Conservation (phyloP, 2,797 vertebrate species). For the Diplodus sargus region DNA sequence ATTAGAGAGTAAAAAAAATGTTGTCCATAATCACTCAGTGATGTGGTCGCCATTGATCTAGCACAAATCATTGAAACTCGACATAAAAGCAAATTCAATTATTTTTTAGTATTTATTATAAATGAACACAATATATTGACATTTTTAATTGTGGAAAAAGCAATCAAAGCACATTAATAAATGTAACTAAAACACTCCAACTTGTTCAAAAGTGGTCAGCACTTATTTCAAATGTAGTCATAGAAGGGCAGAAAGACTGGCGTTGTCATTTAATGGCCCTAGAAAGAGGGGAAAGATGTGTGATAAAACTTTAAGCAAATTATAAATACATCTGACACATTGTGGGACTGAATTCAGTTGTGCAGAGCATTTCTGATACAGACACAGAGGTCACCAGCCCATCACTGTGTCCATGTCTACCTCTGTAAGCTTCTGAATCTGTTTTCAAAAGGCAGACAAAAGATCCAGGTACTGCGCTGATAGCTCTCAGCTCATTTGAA, state of each 20-base stretch:
- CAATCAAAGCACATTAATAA: too few relatives aligned
- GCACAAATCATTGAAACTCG: too few relatives aligned
- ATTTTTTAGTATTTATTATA: too few relatives aligned
- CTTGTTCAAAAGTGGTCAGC: neutral
- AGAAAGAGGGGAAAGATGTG: neutral
- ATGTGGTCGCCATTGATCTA: too few relatives aligned
- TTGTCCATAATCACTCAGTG: neutral
- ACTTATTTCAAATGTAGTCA: neutral
- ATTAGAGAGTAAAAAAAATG: neutral
- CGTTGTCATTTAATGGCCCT: neutral
- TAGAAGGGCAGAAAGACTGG: neutral
- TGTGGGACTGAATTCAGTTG: neutral
- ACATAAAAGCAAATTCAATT: too few relatives aligned
- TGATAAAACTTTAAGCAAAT: neutral
- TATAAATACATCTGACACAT: neutral
- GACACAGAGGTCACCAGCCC: slow-evolving; percentile 26
- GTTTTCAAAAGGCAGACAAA: slow-evolving; percentile 9
- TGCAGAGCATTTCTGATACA: slow-evolving; percentile 10
- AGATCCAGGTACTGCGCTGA: neutral
- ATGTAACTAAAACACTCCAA: too few relatives aligned
- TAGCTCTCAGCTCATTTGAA: neutral
- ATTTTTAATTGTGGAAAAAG: neutral
- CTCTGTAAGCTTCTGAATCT: neutral
- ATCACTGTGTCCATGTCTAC: neutral
- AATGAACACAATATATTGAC: too few relatives aligned